Evolutionary conservation across 2,113 vertebrate species (phyloP).

Genomic region (Vombatus ursinus): DNA sequence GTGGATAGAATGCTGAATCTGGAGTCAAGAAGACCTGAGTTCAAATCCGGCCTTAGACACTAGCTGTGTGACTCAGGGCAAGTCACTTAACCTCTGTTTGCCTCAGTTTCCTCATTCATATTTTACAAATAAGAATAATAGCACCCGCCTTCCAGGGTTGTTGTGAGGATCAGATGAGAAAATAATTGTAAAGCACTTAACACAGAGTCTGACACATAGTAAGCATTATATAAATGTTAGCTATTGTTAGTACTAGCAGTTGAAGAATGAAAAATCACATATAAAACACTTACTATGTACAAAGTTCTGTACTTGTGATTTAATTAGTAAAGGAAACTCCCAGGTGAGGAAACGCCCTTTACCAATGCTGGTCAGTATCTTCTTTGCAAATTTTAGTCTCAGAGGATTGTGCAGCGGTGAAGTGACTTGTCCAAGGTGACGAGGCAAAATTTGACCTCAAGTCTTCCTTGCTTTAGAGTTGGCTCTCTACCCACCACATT

Average conservation of each 20-base stretch:
- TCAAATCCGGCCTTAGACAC: neutral
- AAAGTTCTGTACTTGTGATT: neutral
- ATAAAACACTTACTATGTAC: neutral
- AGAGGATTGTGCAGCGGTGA: neutral
- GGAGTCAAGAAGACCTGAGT: neutral
- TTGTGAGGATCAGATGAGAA: neutral
- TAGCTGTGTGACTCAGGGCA: neutral
- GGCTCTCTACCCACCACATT: neutral
- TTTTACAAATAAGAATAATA: neutral
- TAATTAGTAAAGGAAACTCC: neutral
- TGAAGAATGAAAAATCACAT: neutral
- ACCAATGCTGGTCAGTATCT: neutral
- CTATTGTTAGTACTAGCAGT: neutral
- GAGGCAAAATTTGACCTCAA: neutral
- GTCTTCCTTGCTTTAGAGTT: neutral
- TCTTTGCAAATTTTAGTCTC: neutral
- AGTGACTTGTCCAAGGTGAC: neutral
- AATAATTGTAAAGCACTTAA: neutral
- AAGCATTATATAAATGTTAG: neutral
- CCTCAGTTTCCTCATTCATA: neutral
- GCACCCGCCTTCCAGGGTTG: neutral
- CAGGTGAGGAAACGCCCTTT: neutral
- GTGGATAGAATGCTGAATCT: neutral
- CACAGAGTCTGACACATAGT: neutral
- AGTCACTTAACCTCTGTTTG: neutral